These are phyloP conservation scores for Felis chaus DNA, from an alignment of 2,113 vertebrate genomes.

Conservation along the genomic window DNA sequence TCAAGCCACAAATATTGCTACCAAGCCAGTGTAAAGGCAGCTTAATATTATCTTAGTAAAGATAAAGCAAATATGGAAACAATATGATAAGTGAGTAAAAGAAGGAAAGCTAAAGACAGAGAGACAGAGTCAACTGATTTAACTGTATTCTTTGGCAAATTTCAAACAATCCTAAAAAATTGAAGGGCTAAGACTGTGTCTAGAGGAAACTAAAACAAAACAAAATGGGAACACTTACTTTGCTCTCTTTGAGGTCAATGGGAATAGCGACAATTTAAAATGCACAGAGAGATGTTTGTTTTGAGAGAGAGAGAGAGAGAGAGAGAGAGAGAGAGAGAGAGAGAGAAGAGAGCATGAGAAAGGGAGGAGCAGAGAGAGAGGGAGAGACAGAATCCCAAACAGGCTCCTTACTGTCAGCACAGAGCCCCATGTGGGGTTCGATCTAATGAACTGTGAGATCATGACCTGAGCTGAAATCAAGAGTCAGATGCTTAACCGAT, in stretches of 20 bases:
- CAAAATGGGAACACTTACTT: neutral
- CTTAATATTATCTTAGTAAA: neutral
- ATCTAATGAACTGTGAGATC: no score
- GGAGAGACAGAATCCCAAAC: no score
- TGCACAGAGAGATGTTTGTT: neutral
- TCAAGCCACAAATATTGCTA: neutral
- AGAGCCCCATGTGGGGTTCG: no score
- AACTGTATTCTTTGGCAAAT: neutral
- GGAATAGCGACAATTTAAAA: neutral
- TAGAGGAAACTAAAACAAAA: neutral
- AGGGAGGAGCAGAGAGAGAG: no score
- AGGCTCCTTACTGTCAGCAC: no score
- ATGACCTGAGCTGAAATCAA: no score
- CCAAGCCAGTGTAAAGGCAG: neutral
- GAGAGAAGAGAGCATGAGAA: no score
- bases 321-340: no score
- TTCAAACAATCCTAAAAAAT: neutral
- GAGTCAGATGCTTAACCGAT: no score
- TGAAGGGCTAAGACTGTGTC: neutral
- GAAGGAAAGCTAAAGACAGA: neutral
- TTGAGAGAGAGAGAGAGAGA: no score
- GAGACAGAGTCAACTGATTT: neutral
- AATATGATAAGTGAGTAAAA: neutral
- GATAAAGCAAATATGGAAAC: neutral
- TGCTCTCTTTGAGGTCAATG: neutral